These are phyloP conservation scores for Epinephelus fuscoguttatus DNA, from an alignment of 2,113 vertebrate genomes.

Conservation along the genomic window DNA sequence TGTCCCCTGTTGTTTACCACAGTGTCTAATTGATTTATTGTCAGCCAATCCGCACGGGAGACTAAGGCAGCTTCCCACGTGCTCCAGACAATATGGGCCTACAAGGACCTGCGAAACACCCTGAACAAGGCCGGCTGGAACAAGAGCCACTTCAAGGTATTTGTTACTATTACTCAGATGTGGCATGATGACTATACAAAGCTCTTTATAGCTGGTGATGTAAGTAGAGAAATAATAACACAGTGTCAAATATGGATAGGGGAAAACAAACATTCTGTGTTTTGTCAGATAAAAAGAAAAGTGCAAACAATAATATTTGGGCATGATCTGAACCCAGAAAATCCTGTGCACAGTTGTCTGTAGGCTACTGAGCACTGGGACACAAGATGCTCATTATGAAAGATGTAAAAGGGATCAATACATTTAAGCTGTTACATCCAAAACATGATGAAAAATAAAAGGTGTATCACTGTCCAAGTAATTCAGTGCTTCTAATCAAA, in stretches of 20 bases:
- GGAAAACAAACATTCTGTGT: background rate
- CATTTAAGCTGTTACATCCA: background rate
- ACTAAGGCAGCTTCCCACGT: constrained; percentile 95
- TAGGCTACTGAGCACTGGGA: background rate
- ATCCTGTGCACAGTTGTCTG: background rate
- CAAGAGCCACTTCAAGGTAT: constrained; percentile 97
- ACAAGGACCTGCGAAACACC: constrained; percentile 91
- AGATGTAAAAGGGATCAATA: background rate
- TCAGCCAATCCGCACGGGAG: constrained; percentile 85
- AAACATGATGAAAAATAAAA: background rate
- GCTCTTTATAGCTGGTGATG: background rate
- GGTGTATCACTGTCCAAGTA: background rate
- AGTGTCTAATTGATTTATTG: constrained; percentile 39
- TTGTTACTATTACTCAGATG: background rate
- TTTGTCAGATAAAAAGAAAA: background rate
- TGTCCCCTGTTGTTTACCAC: constrained; percentile 36
- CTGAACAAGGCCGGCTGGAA: constrained; percentile 95
- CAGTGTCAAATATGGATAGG: background rate
- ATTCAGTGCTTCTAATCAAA: background rate
- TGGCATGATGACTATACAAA: background rate
- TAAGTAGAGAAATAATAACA: background rate
- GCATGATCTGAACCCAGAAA: constrained; percentile 8
- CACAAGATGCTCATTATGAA: background rate
- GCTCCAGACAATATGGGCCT: constrained; percentile 96
- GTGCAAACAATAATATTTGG: background rate